A percentile compares a stretch with the other conserved stretches of the same genome.
These are phyloP conservation scores for Anser cygnoides DNA, from an alignment of 2,113 vertebrate genomes.

Conservation along the genomic window DNA sequence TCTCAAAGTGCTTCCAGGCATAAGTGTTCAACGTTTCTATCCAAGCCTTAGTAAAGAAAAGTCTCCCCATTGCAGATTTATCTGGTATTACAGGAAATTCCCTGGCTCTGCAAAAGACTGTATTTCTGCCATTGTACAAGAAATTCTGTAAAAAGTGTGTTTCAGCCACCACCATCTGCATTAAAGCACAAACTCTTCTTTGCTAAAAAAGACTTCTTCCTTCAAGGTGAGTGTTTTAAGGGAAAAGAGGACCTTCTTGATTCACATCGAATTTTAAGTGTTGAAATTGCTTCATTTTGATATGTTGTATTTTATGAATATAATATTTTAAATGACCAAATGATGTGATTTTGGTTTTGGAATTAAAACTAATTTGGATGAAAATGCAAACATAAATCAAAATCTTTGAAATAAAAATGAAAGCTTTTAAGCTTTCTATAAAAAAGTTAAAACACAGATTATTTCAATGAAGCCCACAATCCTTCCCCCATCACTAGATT, in stretches of 20 bases:
- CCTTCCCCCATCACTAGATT: background rate
- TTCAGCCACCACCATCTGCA: background rate
- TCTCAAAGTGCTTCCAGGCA: conserved; percentile 7
- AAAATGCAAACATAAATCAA: background rate
- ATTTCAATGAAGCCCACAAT: background rate
- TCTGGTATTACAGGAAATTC: background rate
- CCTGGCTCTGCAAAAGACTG: background rate
- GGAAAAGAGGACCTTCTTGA: background rate
- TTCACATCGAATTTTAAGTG: background rate
- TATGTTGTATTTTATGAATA: background rate
- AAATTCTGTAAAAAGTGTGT: background rate
- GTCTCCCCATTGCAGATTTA: background rate
- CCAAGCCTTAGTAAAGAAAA: background rate
- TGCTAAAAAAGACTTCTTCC: background rate
- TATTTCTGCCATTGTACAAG: background rate
- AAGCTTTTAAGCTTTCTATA: background rate
- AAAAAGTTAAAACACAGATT: background rate
- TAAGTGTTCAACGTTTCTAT: background rate
- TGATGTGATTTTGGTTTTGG: background rate
- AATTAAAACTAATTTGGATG: background rate
- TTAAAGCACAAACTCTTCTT: background rate
- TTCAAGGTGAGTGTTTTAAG: background rate
- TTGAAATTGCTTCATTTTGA: background rate
- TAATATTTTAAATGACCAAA: background rate
- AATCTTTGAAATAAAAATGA: background rate